A percentile compares a stretch with the other conserved stretches of the same genome.
Evolutionary conservation across 2,888 invertebrate species (phyloP).

Genomic region (Salpingus planirostris): DNA sequence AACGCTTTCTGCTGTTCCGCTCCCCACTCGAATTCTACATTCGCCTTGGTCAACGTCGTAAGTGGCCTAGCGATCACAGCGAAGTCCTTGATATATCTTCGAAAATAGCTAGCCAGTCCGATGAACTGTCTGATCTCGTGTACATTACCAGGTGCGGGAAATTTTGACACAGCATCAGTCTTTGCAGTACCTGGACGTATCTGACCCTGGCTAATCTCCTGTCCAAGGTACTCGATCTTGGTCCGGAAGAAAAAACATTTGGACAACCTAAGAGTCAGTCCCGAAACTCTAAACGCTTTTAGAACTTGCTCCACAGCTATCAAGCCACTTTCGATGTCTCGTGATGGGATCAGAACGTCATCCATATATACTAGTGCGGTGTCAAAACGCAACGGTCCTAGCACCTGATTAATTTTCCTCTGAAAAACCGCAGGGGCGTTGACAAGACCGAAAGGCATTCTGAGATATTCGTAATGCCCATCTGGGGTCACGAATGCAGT

Average conservation of each 20-base stretch:
- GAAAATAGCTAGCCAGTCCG: slow-evolving; percentile 11
- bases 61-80: slow-evolving; percentile 22
- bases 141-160: slow-evolving; percentile 1
- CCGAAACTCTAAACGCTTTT: slow-evolving; percentile 4
- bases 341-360: slow-evolving; percentile 11
- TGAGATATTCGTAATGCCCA: slow-evolving; percentile 5
- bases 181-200: background rate
- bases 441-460: slow-evolving; percentile 4
- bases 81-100: slow-evolving; percentile 13
- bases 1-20: slow-evolving; percentile 1
- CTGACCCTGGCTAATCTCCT: background rate
- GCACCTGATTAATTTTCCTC: slow-evolving; percentile 3
- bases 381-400: slow-evolving; percentile 5
- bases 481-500: slow-evolving; percentile 11
- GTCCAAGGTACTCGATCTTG: slow-evolving; percentile 9
- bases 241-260: slow-evolving; percentile 11
- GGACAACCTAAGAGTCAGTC: slow-evolving; percentile 8
- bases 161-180: background rate
- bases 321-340: slow-evolving; percentile 6
- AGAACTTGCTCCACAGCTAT: slow-evolving; percentile 3
- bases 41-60: slow-evolving; percentile 19
- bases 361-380: slow-evolving; percentile 13
- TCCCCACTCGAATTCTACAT: slow-evolving; percentile 13
- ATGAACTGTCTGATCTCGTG: slow-evolving; percentile 6
- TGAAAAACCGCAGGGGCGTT: slow-evolving; percentile 4